These are phyloP conservation scores for Morelia viridis DNA, from an alignment of 2,797 vertebrate species.

Conservation along the genomic window DNA sequence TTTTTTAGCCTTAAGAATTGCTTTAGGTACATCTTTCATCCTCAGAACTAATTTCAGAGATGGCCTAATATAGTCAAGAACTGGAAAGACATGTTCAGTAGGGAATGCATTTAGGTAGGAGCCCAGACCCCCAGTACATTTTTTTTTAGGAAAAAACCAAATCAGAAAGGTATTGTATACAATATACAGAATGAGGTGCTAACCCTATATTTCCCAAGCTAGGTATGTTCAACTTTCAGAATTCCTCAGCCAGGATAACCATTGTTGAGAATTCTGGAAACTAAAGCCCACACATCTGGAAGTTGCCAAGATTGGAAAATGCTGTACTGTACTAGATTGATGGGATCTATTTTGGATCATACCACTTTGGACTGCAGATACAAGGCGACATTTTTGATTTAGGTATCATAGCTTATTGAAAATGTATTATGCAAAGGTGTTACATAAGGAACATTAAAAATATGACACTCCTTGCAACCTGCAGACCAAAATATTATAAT, in stretches of 20 bases:
- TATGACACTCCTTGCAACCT: background rate
- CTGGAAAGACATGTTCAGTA: background rate
- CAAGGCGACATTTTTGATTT: background rate
- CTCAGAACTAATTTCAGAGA: background rate
- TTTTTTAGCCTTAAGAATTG: background rate
- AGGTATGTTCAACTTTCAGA: background rate
- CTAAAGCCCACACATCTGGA: background rate
- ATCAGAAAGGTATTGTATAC: background rate
- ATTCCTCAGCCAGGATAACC: background rate
- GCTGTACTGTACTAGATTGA: background rate
- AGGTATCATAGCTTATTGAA: background rate
- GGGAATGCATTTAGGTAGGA: background rate
- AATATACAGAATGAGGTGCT: background rate
- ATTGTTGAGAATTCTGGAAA: background rate
- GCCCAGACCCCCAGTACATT: background rate
- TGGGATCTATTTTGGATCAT: background rate
- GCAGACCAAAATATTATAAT: background rate
- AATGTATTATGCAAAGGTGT: background rate
- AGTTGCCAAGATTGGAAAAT: background rate
- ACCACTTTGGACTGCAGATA: background rate
- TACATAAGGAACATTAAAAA: background rate
- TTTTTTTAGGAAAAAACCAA: background rate
- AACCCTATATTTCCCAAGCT: background rate
- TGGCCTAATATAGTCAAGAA: background rate
- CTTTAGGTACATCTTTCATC: background rate